Conservation (phyloP, 2,797 vertebrate genomes). For the Graptemys geographica region DNA sequence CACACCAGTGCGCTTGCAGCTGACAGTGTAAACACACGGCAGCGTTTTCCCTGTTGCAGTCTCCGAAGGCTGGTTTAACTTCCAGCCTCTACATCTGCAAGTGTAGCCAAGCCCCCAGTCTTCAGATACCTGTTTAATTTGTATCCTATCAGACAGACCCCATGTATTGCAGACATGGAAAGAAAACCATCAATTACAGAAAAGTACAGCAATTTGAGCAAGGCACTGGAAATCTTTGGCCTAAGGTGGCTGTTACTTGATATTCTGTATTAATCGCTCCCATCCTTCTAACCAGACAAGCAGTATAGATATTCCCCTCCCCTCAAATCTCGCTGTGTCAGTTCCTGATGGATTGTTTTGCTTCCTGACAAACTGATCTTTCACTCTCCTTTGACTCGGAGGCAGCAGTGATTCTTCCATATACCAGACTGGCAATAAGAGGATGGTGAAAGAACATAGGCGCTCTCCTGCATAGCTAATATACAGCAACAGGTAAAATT, state of each 20-base stretch:
- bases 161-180: not conserved
- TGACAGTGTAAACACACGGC: too few relatives aligned
- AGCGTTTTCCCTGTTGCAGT: too few relatives aligned
- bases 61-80: too few relatives aligned
- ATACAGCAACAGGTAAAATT: not conserved
- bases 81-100: too few relatives aligned
- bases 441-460: not conserved
- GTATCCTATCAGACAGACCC: not conserved
- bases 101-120: not conserved
- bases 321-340: not conserved
- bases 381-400: not conserved
- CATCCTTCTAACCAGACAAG: not conserved
- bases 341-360: not conserved
- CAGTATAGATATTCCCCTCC: not conserved
- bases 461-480: not conserved
- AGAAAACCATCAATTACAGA: not conserved
- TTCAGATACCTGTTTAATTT: not conserved
- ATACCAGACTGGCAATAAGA: not conserved
- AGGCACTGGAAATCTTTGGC: not conserved
- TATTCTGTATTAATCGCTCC: not conserved
- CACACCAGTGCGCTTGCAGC: too few relatives aligned
- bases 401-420: not conserved
- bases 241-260: not conserved
- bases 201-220: not conserved
- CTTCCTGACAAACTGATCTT: not conserved